Conservation (phyloP, 2,113 vertebrate species). For the Neolamprologus sp. region DNA sequence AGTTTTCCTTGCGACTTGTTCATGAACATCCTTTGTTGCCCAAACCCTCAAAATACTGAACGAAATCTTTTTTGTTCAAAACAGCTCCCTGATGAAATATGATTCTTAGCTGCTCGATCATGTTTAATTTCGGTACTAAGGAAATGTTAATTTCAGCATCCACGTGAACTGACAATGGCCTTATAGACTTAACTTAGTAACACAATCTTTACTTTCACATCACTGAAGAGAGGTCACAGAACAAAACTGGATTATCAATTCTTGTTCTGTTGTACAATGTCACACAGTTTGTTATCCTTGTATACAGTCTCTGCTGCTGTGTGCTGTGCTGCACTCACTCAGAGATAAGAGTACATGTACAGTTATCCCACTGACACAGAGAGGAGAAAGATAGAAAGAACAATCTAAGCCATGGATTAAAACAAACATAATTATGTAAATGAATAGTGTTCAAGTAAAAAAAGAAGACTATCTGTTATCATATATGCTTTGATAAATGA, state of each 20-base stretch:
- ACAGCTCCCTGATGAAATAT: background rate
- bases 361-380: background rate
- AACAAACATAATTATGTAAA: fast-evolving
- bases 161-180: too few relatives aligned
- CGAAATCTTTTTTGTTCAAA: background rate
- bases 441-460: background rate
- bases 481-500: background rate
- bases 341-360: fast-evolving
- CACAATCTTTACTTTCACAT: background rate
- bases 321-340: background rate
- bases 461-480: background rate
- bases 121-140: background rate
- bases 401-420: background rate
- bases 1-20: background rate
- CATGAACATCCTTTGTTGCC: background rate
- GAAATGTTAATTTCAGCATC: background rate
- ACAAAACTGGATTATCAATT: background rate
- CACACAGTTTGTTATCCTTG: background rate
- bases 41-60: background rate
- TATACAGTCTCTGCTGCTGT: background rate
- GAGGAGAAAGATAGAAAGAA: background rate
- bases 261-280: background rate
- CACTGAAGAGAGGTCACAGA: background rate
- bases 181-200: background rate
- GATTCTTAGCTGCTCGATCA: fast-evolving